phyloP scores from a whole-genome alignment of 2,888 invertebrate species.

The Temnothorax unifasciatus region DNA sequence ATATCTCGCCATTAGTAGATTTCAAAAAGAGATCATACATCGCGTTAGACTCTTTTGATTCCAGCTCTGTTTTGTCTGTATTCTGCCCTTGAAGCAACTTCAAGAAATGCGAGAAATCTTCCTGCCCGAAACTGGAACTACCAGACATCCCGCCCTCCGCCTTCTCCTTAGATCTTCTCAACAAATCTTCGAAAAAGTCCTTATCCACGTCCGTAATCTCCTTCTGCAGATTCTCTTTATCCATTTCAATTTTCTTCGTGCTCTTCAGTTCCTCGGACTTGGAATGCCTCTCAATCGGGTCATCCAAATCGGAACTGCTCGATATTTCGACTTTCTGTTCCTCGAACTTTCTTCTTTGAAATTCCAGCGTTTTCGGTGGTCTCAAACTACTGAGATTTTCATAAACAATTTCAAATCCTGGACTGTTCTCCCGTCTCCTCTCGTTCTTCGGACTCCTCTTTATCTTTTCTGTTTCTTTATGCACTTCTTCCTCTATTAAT shows the following conservation, averaged over 20 bases:
- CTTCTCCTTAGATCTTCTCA: slow-evolving; percentile 80
- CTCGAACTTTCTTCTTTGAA: slow-evolving; percentile 81
- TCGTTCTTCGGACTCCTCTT: slow-evolving; percentile 78
- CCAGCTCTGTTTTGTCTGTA: slow-evolving; percentile 73
- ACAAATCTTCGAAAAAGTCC: slow-evolving; percentile 82
- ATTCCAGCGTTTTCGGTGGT: slow-evolving; percentile 77
- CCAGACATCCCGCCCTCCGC: slow-evolving; percentile 81
- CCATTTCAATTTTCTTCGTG: slow-evolving; percentile 72
- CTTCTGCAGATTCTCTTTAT: slow-evolving; percentile 82
- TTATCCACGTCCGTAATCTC: slow-evolving; percentile 85
- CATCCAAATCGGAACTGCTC: slow-evolving; percentile 83
- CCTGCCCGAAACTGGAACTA: slow-evolving; percentile 83
- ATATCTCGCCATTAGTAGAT: slow-evolving; percentile 68
- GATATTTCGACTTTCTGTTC: slow-evolving; percentile 83
- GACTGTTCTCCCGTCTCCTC: slow-evolving; percentile 75
- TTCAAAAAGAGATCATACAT: slow-evolving; percentile 74
- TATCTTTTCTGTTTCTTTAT: slow-evolving; percentile 81
- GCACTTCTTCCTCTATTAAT: slow-evolving; percentile 82
- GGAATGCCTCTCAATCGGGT: slow-evolving; percentile 83
- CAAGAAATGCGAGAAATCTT: slow-evolving; percentile 84
- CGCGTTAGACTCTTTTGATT: slow-evolving; percentile 53
- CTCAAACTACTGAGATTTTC: slow-evolving; percentile 77
- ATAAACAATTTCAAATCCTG: slow-evolving; percentile 76
- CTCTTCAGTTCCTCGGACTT: slow-evolving; percentile 79
- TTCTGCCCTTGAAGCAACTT: slow-evolving; percentile 81